phyloP scores from a whole-genome alignment of 2,113 vertebrate species.

The Myiopsitta monachus region DNA sequence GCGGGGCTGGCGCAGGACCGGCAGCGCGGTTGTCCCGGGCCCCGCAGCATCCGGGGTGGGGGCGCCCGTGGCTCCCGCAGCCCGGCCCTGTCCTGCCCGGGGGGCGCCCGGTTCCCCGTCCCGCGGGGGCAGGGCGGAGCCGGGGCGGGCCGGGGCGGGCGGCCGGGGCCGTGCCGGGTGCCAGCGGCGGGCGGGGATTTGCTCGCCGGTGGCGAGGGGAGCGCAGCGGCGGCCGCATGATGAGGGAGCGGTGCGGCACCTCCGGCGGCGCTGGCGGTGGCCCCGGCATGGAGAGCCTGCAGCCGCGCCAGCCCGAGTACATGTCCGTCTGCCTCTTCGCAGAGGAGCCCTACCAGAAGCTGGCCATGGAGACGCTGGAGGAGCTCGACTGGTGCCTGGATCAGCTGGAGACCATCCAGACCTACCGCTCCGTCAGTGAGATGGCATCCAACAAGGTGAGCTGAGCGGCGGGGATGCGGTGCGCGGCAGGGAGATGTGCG shows the following conservation, averaged over 20 bases:
- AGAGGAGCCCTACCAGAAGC: constrained; percentile 98
- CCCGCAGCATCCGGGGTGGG: not conserved
- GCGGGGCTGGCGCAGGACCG: not conserved
- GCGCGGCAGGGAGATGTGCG: not conserved
- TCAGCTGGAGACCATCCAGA: constrained; percentile 98
- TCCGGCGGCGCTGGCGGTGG: constrained; percentile 64
- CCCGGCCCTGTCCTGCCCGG: no score
- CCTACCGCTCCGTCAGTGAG: constrained; percentile 97
- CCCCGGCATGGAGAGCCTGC: constrained; percentile 71
- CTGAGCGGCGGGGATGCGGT: not conserved
- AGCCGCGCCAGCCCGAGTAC: constrained; percentile 78
- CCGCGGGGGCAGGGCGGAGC: no score
- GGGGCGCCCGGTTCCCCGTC: no score
- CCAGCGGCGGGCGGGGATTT: constrained; percentile 44
- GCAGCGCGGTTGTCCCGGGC: not conserved
- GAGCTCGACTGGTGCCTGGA: constrained; percentile 99
- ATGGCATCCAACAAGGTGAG: constrained; percentile 99
- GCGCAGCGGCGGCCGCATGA: constrained; percentile 68
- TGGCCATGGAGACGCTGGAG: constrained; percentile 98
- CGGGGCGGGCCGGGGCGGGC: no score
- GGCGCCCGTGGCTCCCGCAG: not conserved
- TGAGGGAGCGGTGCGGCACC: constrained; percentile 78
- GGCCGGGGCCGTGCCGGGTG: not conserved
- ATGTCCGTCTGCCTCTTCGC: constrained; percentile 87
- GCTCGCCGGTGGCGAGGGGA: constrained; percentile 38